Base-by-base conservation (phyloP, 2,888 invertebrate species). In the Crocallis elinguaria region DNA sequence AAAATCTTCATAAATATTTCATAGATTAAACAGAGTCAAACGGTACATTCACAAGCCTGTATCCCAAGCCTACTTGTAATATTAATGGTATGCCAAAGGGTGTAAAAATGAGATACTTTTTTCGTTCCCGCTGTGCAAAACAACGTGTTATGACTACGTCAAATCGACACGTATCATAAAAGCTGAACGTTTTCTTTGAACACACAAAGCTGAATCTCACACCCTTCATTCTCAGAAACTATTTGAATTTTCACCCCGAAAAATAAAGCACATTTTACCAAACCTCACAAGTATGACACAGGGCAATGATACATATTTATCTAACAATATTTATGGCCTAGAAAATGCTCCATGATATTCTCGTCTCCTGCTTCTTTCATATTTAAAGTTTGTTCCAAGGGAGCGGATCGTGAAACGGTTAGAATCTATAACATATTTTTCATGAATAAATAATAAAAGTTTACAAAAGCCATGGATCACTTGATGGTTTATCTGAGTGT, bases 221-320 rank as follows among this genome's bases (percentile, higher is more conserved):
- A 63, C 71, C 71, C 71, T 69, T 71, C 66, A 64, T 67, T 68
- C 62, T 62, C 60, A 14, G 67, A 76, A 83, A 83, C 82, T 79
- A 82, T 84, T 83, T 79, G 82, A 82, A 83, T 81, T 75, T 71
- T 62, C 74, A 66, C 79, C 78, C 78, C 69, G 55, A 63, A 60
- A 66, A 59, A 56, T 33, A 8, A 19, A 61, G 69, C 65, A 71
- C 61, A 74, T 74, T 75, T 75, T 75, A 78, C 75, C 76, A 72
- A 75, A 71, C 71, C 68, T 69, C 65, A 61, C 68, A 65, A 64
- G 67, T 75, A 71, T 80, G 86, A 82, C 86, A 84, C 71, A 76
- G 83, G 79, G 76, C 86, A 85, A 84, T 83, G 84, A 87, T 88
- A 88, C 85, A 88, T 88, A 88, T 90, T 89, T 87, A 88, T 89